These are phyloP conservation scores for Drosophila santomea DNA, from an alignment of 1,140 invertebrate genomes.

Conservation along the genomic window DNA sequence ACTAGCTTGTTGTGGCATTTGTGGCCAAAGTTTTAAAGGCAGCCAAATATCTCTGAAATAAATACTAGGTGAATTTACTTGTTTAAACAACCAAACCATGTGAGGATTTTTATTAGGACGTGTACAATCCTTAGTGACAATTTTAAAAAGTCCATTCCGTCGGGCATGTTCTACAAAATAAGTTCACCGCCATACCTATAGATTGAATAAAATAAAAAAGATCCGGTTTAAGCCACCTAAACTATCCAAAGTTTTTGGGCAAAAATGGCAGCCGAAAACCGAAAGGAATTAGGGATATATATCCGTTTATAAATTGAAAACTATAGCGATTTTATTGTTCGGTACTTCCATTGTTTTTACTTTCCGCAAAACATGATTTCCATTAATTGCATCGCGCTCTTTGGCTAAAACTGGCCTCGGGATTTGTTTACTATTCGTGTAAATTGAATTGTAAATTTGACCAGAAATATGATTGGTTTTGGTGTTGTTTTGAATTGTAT, in stretches of 20 bases:
- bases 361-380: conserved; percentile 19
- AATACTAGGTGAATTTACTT: too few species aligned
- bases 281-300: conserved; percentile 27
- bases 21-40: background rate
- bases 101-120: background rate
- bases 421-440: conserved; percentile 12
- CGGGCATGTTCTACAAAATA: background rate
- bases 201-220: background rate
- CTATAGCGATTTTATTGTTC: conserved; percentile 28
- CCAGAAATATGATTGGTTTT: conserved; percentile 30
- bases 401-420: conserved; percentile 19
- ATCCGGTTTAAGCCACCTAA: conserved; percentile 12
- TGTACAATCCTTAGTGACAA: conserved; percentile 1
- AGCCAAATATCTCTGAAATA: background rate
- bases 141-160: background rate
- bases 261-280: background rate
- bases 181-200: background rate
- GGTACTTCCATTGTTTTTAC: conserved; percentile 11
- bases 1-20: background rate
- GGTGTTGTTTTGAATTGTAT: conserved; percentile 22
- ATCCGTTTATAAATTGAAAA: conserved; percentile 46
- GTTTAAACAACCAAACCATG: too few species aligned
- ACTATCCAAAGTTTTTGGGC: conserved; percentile 13
- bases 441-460: conserved; percentile 36
- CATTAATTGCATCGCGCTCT: conserved; percentile 31